Evolutionary conservation across 2,888 invertebrate species (phyloP), one percentile per base, ranked within the genome.

Genomic region (Athripsodes cinereus): DNA sequence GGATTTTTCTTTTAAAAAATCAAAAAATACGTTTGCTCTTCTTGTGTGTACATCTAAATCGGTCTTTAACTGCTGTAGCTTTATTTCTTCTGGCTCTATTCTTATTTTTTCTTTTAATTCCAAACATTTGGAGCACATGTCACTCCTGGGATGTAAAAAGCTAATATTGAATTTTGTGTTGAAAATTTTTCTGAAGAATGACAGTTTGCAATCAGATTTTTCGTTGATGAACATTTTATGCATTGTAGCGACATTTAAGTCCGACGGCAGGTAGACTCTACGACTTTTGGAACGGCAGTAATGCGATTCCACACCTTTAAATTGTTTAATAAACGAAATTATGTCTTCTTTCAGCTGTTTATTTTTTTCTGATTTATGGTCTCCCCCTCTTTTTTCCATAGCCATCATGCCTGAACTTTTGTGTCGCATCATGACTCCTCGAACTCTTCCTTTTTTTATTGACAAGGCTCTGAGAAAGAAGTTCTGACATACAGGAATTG

Each of bases 51-150:
- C 64, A 34, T 64, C 58, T 52, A 65, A 63, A 54, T 67, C 62
- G 40, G 59, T 61, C 18, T 65, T 66, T n/a, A 66, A 61, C n/a
- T 31, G 31, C 20, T 47, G 52, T 62, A 66, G 65, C 48, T 64
- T 61, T 54, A 46, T 26, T 60, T 40, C 52, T 62, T 65, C 65
- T 64, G 59, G 60, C 59, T 65, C 66, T 52, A 59, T 60, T 66
- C 66, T 67, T 47, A 67, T 65, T 53, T 64, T 66, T 63, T 66
- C 66, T 26, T 18, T 59, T 34, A 68, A 26, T 62, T 66, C 61
- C 20, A 68, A 52, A 58, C 66, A 68, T 58, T 56, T 67, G n/a
- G 66, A 68, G 53, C 67, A 67, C 60, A 65, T 59, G 48, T 66
- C 67, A n/a, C 65, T 65, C 20, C 59, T 54, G 34, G 65, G 66